phyloP scores from a whole-genome alignment of 1,140 invertebrate genomes.

The Gryon sp. region DNA sequence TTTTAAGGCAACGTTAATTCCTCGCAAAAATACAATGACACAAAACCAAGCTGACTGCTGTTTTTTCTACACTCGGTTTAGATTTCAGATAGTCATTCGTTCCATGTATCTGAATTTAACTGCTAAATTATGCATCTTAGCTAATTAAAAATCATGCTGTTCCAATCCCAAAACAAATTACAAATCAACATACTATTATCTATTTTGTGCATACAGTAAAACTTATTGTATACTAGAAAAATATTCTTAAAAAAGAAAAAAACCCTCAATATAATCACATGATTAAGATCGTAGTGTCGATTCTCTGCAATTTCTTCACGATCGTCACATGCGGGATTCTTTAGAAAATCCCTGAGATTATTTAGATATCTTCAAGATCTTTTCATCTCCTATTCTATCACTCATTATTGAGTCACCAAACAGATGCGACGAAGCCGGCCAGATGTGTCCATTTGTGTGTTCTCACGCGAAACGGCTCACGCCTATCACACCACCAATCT shows the following conservation, averaged over 20 bases:
- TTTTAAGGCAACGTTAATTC: constrained; percentile 17
- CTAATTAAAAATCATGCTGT: constrained; percentile 38
- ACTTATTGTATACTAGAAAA: too few species aligned
- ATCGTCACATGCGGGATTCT: not conserved
- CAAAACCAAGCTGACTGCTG: not conserved
- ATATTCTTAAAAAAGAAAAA: too few species aligned
- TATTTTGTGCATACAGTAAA: too few species aligned
- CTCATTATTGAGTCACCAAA: constrained; percentile 48
- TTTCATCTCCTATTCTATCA: constrained; percentile 46
- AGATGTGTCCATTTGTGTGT: constrained; percentile 58
- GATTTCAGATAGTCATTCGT: constrained; percentile 11
- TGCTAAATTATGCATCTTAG: constrained; percentile 29
- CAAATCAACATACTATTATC: constrained; percentile 27
- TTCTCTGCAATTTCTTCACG: not conserved
- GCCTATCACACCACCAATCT: constrained; percentile 56
- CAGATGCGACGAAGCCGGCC: constrained; percentile 51
- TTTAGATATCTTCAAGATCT: constrained; percentile 41
- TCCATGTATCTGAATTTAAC: constrained; percentile 22
- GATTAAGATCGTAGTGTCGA: too few species aligned
- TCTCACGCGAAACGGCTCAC: constrained; percentile 55
- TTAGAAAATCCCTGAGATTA: constrained; percentile 31
- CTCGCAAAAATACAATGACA: constrained; percentile 18
- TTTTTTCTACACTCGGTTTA: not conserved
- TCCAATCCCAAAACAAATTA: not conserved
- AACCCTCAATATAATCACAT: too few species aligned